These are phyloP conservation scores for Aplochiton taeniatus DNA, from an alignment of 2,797 vertebrate genomes.

Conservation along the genomic window DNA sequence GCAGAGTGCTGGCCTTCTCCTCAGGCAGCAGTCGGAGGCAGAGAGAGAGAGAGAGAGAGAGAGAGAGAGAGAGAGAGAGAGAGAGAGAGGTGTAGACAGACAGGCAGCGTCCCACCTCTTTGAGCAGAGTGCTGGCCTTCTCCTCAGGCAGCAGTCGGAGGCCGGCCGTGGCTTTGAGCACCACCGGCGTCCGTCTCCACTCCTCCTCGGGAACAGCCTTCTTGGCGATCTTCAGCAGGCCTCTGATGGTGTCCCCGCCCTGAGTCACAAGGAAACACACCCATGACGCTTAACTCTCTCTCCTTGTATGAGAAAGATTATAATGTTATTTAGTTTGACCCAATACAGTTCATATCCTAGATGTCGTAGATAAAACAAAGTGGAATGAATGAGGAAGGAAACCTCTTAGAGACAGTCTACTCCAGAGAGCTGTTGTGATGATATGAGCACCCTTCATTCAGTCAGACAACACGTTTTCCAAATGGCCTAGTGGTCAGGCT, in stretches of 20 bases:
- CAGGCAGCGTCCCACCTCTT: conserved; percentile 78
- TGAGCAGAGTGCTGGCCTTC: conserved; percentile 86
- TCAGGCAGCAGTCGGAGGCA: no score
- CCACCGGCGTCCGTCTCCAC: conserved; percentile 91
- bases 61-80: neutral
- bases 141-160: conserved; percentile 87
- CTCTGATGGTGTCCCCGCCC: conserved; percentile 88
- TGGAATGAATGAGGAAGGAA: conserved; percentile 2
- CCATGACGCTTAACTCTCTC: neutral
- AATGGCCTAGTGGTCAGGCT: no score
- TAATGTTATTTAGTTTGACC: no score
- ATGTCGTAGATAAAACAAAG: no score
- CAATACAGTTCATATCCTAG: no score
- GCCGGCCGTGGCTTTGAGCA: conserved; percentile 95
- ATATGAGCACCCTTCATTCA: no score
- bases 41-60: no score
- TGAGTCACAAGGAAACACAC: conserved; percentile 48
- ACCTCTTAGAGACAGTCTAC: conserved; percentile 6
- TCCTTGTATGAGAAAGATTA: no score
- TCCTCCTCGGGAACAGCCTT: conserved; percentile 86
- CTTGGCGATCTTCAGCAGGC: conserved; percentile 87
- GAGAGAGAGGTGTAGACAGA: neutral
- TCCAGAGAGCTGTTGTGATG: no score
- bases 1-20: no score
- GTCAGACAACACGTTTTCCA: no score